Conservation (phyloP, 2,888 invertebrate species). For the Rhabditoides inermis region DNA sequence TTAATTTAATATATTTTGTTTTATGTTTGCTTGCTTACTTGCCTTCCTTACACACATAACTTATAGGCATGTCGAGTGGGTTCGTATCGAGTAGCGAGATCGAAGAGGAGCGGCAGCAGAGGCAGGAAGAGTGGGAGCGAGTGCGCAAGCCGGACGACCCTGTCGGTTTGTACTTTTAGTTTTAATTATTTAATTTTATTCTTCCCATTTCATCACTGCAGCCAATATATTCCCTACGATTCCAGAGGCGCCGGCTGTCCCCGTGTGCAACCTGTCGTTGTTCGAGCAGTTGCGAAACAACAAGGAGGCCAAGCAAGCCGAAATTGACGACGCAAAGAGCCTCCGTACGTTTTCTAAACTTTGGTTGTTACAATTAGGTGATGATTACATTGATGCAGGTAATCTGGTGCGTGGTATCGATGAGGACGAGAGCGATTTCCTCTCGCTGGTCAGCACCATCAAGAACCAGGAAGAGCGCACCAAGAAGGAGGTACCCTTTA, state of each 20-base stretch:
- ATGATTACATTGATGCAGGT: slow-evolving; percentile 52
- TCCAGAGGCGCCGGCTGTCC: slow-evolving; percentile 79
- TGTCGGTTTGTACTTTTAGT: slow-evolving; percentile 61
- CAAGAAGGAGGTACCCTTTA: slow-evolving; percentile 26
- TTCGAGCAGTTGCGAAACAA: slow-evolving; percentile 87
- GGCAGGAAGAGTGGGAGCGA: slow-evolving; percentile 94
- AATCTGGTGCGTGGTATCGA: slow-evolving; percentile 73
- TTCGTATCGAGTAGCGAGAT: slow-evolving; percentile 82
- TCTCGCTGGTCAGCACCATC: slow-evolving; percentile 69
- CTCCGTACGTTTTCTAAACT: slow-evolving; percentile 67
- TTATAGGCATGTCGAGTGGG: slow-evolving; percentile 39
- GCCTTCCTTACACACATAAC: too few species aligned
- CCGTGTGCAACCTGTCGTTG: slow-evolving; percentile 74
- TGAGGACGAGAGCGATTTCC: slow-evolving; percentile 88
- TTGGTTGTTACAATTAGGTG: not conserved
- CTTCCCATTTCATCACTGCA: not conserved
- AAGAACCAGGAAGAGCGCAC: slow-evolving; percentile 24
- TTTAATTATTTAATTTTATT: not conserved
- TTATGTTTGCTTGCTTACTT: not conserved
- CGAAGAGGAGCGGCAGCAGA: slow-evolving; percentile 68
- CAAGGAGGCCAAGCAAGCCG: slow-evolving; percentile 78
- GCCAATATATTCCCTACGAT: slow-evolving; percentile 19
- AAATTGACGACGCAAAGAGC: slow-evolving; percentile 88
- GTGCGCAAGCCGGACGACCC: slow-evolving; percentile 84
- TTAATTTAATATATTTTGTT: too few species aligned